These are phyloP conservation scores for Thalassarche chlororhynchos DNA, from an alignment of 2,113 vertebrate species.

Conservation along the genomic window DNA sequence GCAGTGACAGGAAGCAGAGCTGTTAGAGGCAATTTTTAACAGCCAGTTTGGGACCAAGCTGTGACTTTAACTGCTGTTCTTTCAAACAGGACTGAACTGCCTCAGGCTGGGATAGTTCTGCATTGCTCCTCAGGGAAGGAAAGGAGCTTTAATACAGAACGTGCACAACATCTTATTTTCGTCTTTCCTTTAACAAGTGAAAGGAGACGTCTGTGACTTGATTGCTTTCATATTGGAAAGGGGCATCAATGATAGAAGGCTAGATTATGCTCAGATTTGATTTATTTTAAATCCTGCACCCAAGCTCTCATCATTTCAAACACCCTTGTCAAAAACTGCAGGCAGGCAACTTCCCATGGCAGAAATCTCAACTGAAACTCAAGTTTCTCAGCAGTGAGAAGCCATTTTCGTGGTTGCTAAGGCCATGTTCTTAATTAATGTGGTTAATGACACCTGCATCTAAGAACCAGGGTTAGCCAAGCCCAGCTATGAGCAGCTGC, in stretches of 20 bases:
- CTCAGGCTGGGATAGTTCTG: not conserved
- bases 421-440: not conserved
- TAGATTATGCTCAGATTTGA: not conserved
- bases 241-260: not conserved
- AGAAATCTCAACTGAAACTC: not conserved
- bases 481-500: not conserved
- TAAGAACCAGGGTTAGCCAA: not conserved
- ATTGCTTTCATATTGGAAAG: not conserved
- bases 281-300: not conserved
- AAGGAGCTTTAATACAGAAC: constrained; percentile 15
- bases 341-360: not conserved
- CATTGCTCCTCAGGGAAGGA: constrained; percentile 12
- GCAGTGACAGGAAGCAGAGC: not conserved
- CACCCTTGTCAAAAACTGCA: not conserved
- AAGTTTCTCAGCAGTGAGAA: not conserved
- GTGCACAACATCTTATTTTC: constrained; percentile 21
- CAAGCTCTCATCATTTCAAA: not conserved
- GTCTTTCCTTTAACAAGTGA: constrained; percentile 25
- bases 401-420: not conserved
- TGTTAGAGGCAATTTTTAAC: constrained; percentile 6
- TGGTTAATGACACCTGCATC: not conserved
- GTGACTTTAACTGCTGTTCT: constrained; percentile 19
- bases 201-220: not conserved
- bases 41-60: constrained; percentile 3
- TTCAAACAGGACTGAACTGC: not conserved